Conservation (phyloP, 2,888 invertebrate species). For the Oscheius sp. region DNA sequence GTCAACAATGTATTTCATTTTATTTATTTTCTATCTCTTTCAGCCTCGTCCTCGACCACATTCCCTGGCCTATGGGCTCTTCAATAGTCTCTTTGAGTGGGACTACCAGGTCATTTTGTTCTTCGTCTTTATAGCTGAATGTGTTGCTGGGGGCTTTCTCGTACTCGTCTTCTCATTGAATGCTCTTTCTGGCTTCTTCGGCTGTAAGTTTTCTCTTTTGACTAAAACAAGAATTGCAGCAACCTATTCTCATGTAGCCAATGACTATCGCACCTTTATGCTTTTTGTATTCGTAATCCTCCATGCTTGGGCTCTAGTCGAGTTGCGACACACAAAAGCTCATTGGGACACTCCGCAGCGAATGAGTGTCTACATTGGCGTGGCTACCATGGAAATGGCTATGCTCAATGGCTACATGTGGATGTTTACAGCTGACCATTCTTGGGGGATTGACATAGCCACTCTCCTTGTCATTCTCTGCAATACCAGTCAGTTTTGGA, state of each 20-base stretch:
- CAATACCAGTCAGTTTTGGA: slow-evolving; percentile 32
- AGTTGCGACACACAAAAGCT: slow-evolving; percentile 35
- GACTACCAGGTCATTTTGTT: slow-evolving; percentile 32
- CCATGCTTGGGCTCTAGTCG: slow-evolving; percentile 38
- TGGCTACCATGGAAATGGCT: slow-evolving; percentile 55
- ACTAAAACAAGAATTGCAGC: not conserved
- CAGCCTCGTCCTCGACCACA: slow-evolving; percentile 39
- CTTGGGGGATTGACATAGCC: slow-evolving; percentile 41
- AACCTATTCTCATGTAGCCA: slow-evolving; percentile 12
- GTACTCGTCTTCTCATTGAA: slow-evolving; percentile 38
- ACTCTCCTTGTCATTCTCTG: slow-evolving; percentile 37
- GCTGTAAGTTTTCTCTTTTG: not conserved
- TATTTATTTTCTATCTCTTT: not conserved
- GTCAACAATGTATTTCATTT: slow-evolving; percentile 32
- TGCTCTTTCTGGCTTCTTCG: slow-evolving; percentile 3
- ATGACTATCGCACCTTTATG: slow-evolving; percentile 43
- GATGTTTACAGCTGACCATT: slow-evolving; percentile 49
- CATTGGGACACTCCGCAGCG: slow-evolving; percentile 33
- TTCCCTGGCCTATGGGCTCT: slow-evolving; percentile 45
- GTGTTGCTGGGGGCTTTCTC: slow-evolving; percentile 31
- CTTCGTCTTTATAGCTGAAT: slow-evolving; percentile 38
- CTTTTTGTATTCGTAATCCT: slow-evolving; percentile 36
- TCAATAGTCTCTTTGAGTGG: slow-evolving; percentile 32
- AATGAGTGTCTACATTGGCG: slow-evolving; percentile 47
- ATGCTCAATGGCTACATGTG: slow-evolving; percentile 56